Evolutionary conservation across 2,888 invertebrate genomes (phyloP), one percentile per base, ranked within the genome.

Genomic region (Leptopilina syphax): DNA sequence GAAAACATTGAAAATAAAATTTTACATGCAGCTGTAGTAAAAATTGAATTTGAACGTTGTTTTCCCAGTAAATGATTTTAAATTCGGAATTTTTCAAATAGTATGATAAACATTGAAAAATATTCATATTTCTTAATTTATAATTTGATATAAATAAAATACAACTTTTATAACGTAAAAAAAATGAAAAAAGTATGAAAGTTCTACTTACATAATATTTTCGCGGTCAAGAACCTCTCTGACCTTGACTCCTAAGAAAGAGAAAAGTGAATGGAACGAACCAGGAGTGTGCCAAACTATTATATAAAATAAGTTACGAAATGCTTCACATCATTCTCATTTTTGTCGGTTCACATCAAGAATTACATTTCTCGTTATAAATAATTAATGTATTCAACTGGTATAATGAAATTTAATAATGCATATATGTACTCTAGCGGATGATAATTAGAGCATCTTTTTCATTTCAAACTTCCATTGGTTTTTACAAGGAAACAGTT

Each of bases 211-310:
- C 24, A 50, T 12, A 24, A 65, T 54, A 54, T 77, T 66, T 77
- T 77, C 77, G 66, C 65, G 67, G 77, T 77, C 77, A 77, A 77
- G 67, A 27, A 67, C 66, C 67, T 54, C 13, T 65, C 50, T 65
- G 54, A 67, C 68, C 68, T 68, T 68, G 54, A 67, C 54, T 65
- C 77, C 41, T 50, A 57, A 8, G 9, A 57, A 54, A 50, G 44
- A 34, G 50, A 47, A 77, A 77, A 77, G 77, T 77, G 77, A 77
- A 77, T 77, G 77, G 57, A 67, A 77, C n/a, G 54, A 41, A 57
- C 67, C 44, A 67, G 50, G 67, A 54, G 34, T 67, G 67, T 77
- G 77, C 47, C 63, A 77, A 60, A 60, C 27, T 18, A 44, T 77
- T 63, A 65, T 47, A 77, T 67, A 67, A 77, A 77, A 65, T 44